Evolutionary conservation across 35 echinoderm and acorn worm species (phyloP).

Genomic region (Lytechinus variegatus): DNA sequence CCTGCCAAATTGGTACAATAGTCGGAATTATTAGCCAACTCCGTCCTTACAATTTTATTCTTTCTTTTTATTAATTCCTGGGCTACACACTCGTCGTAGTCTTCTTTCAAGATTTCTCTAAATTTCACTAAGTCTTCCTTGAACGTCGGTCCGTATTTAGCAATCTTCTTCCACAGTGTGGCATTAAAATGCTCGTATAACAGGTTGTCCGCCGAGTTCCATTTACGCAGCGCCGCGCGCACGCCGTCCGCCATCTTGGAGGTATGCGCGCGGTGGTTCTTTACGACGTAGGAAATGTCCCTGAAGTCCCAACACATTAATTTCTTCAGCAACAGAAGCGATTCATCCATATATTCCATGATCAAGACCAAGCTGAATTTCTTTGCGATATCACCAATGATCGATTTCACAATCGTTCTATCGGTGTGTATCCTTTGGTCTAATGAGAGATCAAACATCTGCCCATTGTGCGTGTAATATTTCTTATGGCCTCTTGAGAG

Average conservation of each 20-base stretch:
- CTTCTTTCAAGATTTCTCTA: conserved; percentile 24
- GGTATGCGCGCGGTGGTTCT: conserved; percentile 38
- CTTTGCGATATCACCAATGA: neutral
- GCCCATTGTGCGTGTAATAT: conserved; percentile 56
- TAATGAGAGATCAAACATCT: conserved; percentile 52
- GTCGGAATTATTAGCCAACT: neutral
- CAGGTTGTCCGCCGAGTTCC: conserved; percentile 59
- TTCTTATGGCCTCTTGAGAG: neutral
- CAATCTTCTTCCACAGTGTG: conserved; percentile 69
- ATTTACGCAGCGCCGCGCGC: conserved; percentile 49
- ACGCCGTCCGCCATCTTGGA: neutral
- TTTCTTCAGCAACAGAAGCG: conserved; percentile 65
- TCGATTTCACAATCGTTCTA: conserved; percentile 46
- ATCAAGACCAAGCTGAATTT: conserved; percentile 66
- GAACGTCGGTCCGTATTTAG: conserved; percentile 63
- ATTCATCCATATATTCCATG: conserved; percentile 80
- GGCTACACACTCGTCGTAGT: conserved; percentile 25
- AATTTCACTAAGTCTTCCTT: conserved; percentile 54
- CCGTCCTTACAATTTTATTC: neutral
- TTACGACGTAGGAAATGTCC: conserved; percentile 74
- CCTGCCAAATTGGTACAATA: conserved; percentile 39
- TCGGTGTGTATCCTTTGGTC: conserved; percentile 27
- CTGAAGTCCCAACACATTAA: conserved; percentile 66
- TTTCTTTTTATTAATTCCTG: neutral
- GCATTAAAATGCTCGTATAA: conserved; percentile 70